phyloP scores from a whole-genome alignment of 2,113 vertebrate genomes.

The Cacatua alba region DNA sequence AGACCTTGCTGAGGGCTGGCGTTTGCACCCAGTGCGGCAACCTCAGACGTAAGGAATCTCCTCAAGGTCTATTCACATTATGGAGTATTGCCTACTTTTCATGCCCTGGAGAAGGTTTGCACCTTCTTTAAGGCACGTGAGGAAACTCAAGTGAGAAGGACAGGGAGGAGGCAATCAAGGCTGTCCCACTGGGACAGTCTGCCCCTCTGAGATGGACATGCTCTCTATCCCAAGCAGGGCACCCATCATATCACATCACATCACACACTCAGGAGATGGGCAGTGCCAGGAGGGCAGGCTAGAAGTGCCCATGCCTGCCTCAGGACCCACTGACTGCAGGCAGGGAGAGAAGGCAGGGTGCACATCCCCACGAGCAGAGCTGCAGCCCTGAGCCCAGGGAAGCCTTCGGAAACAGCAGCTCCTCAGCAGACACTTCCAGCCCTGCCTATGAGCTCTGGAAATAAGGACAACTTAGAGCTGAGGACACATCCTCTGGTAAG shows the following conservation, averaged over 20 bases:
- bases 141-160: neutral
- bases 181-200: neutral
- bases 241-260: neutral
- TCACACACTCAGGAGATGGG: neutral
- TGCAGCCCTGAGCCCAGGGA: neutral
- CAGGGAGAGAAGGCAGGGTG: slow-evolving; percentile 57
- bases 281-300: neutral
- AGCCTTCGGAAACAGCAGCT: neutral
- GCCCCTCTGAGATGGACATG: neutral
- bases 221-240: neutral
- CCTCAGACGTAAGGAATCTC: neutral
- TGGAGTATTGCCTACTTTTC: neutral
- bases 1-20: neutral
- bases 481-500: neutral
- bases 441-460: neutral
- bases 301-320: accelerated
- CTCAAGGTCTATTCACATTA: neutral
- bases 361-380: neutral
- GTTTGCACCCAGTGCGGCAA: neutral
- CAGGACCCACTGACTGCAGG: neutral
- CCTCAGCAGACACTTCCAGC: neutral
- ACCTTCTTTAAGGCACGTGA: neutral
- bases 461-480: neutral
- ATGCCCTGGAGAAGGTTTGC: neutral
- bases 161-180: neutral